A percentile compares a stretch with the other conserved stretches of the same genome.
These are phyloP conservation scores for Trachelipus rathkii DNA, from an alignment of 1,140 invertebrate genomes.

Conservation along the genomic window DNA sequence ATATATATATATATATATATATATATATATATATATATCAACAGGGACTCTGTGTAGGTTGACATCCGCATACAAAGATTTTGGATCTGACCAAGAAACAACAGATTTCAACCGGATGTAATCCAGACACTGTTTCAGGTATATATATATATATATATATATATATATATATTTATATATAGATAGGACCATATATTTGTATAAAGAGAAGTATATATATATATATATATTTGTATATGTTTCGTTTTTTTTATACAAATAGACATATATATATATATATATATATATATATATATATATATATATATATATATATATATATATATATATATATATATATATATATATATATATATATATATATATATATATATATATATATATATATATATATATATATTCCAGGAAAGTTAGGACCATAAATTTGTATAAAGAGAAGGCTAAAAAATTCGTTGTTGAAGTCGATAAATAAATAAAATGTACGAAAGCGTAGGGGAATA, in stretches of 20 bases:
- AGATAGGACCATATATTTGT: constrained; percentile 4
- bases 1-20: not conserved
- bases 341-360: constrained; percentile 17
- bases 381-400: constrained; percentile 10
- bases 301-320: not conserved
- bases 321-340: constrained; percentile 16
- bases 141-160: not conserved
- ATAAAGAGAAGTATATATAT: constrained; percentile 16
- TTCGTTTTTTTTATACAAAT: not conserved
- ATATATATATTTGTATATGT: not conserved
- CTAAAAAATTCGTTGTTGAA: no score
- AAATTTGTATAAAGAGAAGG: no score
- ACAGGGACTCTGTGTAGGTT: no score
- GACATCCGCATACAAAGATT: no score
- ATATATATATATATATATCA: not conserved
- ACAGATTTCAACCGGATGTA: no score
- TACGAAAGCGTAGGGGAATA: no score
- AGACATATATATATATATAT: constrained; percentile 16
- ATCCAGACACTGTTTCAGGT: no score
- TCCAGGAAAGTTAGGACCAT: no score
- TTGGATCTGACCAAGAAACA: no score
- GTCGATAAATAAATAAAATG: no score
- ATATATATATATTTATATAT: constrained; percentile 21
- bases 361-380: constrained; percentile 22
- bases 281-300: constrained; percentile 21